phyloP scores from a whole-genome alignment of 2,888 invertebrate species.

The Hyposoter dolosus region DNA sequence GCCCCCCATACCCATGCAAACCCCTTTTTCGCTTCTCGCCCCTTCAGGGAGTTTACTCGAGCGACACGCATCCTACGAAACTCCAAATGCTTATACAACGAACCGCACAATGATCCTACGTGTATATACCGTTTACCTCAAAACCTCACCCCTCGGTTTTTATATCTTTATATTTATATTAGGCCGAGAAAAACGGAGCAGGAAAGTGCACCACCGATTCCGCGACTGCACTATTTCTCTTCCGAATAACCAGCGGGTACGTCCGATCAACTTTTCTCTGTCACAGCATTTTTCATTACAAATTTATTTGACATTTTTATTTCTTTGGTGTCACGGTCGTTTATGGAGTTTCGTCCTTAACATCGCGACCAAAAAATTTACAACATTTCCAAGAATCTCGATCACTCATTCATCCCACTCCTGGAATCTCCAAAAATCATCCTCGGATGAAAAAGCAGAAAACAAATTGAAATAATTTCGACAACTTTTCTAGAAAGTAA shows the following conservation, averaged over 20 bases:
- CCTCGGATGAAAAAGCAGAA: too few relatives aligned
- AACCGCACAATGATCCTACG: constrained; percentile 28
- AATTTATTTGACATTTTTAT: too few relatives aligned
- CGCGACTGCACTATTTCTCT: constrained; percentile 36
- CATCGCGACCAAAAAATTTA: too few relatives aligned
- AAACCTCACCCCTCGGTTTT: background rate
- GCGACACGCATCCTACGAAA: constrained; percentile 52
- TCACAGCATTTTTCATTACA: background rate
- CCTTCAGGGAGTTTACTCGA: constrained; percentile 19
- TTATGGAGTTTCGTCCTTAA: too few relatives aligned
- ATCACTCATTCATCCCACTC: too few relatives aligned
- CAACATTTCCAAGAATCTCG: too few relatives aligned
- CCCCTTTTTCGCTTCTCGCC: background rate
- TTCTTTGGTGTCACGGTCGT: too few relatives aligned
- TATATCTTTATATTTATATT: background rate
- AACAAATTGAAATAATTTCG: too few relatives aligned
- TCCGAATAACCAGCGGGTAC: constrained; percentile 28
- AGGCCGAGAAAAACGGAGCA: background rate
- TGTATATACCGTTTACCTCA: background rate
- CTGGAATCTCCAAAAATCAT: too few relatives aligned
- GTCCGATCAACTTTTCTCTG: constrained; percentile 17
- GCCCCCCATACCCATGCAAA: background rate
- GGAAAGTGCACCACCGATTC: constrained; percentile 1
- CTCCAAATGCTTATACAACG: constrained; percentile 47
- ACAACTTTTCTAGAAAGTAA: too few relatives aligned